phyloP scores from a whole-genome alignment of 2,888 invertebrate genomes.

The Hylaea fasciaria region DNA sequence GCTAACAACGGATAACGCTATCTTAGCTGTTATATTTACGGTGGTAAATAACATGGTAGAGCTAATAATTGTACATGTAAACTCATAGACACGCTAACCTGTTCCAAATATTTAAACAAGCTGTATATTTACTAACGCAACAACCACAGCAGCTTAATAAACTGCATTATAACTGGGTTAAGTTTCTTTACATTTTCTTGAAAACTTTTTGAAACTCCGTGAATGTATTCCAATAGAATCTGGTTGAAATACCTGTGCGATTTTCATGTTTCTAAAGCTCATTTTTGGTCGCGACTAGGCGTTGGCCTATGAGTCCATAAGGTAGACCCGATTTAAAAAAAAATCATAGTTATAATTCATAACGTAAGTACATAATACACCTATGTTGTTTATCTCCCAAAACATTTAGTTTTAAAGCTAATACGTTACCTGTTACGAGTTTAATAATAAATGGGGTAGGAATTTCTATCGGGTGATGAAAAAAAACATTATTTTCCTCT shows the following conservation, averaged over 20 bases:
- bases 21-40: slow-evolving; percentile 6
- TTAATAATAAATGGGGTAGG: too few species aligned
- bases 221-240: not conserved
- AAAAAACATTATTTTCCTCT: too few species aligned
- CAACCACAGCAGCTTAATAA: not conserved
- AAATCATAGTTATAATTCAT: too few species aligned
- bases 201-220: too few species aligned
- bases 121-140: not conserved
- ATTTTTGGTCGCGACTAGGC: not conserved
- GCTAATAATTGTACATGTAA: slow-evolving; percentile 14
- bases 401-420: too few species aligned
- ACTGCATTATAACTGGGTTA: not conserved
- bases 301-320: not conserved
- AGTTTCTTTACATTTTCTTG: too few species aligned
- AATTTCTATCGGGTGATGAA: too few species aligned
- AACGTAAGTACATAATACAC: too few species aligned
- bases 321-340: not conserved
- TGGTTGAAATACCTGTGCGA: too few species aligned
- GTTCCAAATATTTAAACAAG: not conserved
- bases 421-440: too few species aligned
- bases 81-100: slow-evolving; percentile 16
- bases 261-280: not conserved
- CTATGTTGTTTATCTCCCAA: too few species aligned
- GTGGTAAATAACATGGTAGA: slow-evolving; percentile 2
- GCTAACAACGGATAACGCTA: slow-evolving; percentile 15